phyloP scores from a whole-genome alignment of 2,113 vertebrate species.

The Clupea harengus region DNA sequence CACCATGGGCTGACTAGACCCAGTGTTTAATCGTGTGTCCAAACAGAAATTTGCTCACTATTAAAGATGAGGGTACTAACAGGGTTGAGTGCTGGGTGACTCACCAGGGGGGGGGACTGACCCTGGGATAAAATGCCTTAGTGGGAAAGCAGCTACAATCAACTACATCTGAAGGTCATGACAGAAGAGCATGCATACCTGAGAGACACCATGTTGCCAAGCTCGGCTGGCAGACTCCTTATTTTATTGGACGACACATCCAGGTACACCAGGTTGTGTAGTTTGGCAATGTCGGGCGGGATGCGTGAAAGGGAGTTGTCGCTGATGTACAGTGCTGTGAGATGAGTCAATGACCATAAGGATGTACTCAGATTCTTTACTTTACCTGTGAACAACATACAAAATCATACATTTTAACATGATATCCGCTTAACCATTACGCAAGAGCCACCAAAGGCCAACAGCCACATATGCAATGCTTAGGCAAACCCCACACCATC shows the following conservation, averaged over 20 bases:
- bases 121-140: neutral
- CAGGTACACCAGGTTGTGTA: conserved; percentile 97
- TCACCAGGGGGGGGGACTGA: neutral
- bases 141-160: neutral
- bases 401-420: neutral
- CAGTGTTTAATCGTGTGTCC: neutral
- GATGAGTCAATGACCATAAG: conserved; percentile 94
- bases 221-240: conserved; percentile 96
- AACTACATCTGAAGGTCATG: neutral
- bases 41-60: neutral
- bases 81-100: neutral
- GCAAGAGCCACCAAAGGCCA: neutral
- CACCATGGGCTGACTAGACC: neutral
- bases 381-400: conserved; percentile 73
- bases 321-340: conserved; percentile 97
- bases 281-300: conserved; percentile 98
- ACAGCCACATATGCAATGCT: neutral
- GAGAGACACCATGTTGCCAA: conserved; percentile 99
- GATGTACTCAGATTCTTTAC: conserved; percentile 93
- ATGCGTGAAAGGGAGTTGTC: conserved; percentile 97
- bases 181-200: conserved; percentile 68
- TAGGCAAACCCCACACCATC: neutral
- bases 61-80: neutral
- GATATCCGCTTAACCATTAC: too few species aligned
- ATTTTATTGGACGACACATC: conserved; percentile 99